Evolutionary conservation across 2,797 vertebrate genomes (phyloP).

Genomic region (Poecilia velifera): DNA sequence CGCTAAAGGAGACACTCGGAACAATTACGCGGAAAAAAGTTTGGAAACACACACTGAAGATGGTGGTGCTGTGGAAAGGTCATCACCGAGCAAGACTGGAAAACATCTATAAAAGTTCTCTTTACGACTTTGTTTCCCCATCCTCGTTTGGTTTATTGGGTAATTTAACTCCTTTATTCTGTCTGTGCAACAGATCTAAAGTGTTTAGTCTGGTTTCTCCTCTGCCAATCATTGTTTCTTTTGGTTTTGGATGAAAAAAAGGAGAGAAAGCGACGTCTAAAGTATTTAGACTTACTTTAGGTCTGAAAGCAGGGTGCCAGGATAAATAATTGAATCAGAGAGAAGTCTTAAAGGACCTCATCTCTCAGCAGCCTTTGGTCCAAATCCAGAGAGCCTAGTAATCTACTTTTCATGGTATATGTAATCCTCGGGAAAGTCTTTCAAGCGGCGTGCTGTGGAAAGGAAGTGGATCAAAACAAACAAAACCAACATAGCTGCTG

Average conservation of each 20-base stretch:
- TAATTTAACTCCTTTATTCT: slow-evolving; percentile 18
- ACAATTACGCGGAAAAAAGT: slow-evolving; percentile 59
- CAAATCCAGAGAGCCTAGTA: slow-evolving; percentile 63
- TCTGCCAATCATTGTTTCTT: slow-evolving; percentile 42
- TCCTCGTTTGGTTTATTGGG: slow-evolving; percentile 23
- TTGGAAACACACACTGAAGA: slow-evolving; percentile 45
- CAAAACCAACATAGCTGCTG: slow-evolving; percentile 68
- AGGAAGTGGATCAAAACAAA: slow-evolving; percentile 73
- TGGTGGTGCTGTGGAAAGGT: slow-evolving; percentile 34
- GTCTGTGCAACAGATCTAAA: slow-evolving; percentile 36
- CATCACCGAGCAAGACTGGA: slow-evolving; percentile 26
- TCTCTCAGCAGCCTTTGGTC: slow-evolving; percentile 62
- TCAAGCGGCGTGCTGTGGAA: slow-evolving; percentile 59
- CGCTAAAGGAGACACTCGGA: slow-evolving; percentile 65
- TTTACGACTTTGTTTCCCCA: slow-evolving; percentile 2
- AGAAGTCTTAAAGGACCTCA: slow-evolving; percentile 57
- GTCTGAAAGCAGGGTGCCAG: slow-evolving; percentile 53
- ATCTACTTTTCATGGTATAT: slow-evolving; percentile 74
- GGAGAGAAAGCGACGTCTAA: slow-evolving; percentile 33
- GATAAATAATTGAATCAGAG: slow-evolving; percentile 69
- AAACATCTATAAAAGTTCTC: slow-evolving; percentile 35
- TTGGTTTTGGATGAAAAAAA: slow-evolving; percentile 44
- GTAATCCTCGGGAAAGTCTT: slow-evolving; percentile 70
- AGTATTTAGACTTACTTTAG: slow-evolving; percentile 46
- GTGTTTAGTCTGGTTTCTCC: slow-evolving; percentile 32